phyloP scores from a whole-genome alignment of 2,113 vertebrate genomes.

The Ranitomeya variabilis region DNA sequence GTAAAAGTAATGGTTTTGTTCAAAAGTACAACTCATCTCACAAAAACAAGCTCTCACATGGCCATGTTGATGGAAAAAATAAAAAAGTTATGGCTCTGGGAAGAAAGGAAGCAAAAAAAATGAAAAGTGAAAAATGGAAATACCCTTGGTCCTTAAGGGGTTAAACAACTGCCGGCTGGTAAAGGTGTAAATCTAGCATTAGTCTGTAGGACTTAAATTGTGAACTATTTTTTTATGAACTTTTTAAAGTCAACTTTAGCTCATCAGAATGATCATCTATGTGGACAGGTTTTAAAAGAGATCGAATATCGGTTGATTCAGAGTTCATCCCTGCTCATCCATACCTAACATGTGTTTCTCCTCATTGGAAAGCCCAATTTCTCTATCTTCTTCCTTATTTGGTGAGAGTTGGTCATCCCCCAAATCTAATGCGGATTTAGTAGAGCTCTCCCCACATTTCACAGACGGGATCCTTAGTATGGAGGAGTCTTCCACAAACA shows the following conservation, averaged over 20 bases:
- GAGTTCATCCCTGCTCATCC: not conserved
- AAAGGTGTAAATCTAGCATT: not conserved
- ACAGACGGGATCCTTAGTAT: not conserved
- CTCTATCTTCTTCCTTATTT: conserved; percentile 35
- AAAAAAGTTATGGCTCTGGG: no score
- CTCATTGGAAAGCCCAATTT: conserved; percentile 46
- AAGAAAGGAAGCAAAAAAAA: no score
- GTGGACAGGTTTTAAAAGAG: not conserved
- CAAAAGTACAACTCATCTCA: no score
- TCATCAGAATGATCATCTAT: not conserved
- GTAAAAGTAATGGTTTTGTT: no score
- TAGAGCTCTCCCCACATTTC: not conserved
- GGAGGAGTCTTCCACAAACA: not conserved
- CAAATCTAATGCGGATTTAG: not conserved
- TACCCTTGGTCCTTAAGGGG: no score
- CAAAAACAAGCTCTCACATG: no score
- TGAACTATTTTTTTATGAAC: not conserved
- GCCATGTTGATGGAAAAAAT: no score
- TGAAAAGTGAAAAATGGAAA: no score
- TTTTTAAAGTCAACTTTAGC: not conserved
- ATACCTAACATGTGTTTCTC: conserved; percentile 54
- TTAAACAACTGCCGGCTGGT: no score
- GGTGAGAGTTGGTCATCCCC: not conserved
- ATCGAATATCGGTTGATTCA: not conserved
- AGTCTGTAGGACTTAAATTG: not conserved